Evolutionary conservation across 2,888 invertebrate genomes (phyloP).

Genomic region (Electrophaes corylata): DNA sequence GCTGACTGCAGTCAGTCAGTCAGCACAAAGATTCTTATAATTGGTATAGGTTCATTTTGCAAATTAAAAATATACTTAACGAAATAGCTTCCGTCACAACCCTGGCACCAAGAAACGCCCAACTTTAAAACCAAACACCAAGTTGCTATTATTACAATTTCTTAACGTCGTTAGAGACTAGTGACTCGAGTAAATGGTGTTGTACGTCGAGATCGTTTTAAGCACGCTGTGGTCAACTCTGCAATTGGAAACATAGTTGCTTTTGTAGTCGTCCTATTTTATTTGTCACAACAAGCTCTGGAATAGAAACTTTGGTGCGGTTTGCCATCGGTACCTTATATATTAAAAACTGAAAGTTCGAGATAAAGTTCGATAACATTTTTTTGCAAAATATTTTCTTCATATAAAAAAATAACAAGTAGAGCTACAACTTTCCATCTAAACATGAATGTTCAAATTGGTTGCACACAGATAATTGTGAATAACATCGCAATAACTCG

Average conservation of each 20-base stretch:
- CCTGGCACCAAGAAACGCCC: slow-evolving; percentile 30
- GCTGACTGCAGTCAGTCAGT: too few relatives aligned
- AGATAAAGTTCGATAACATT: too few relatives aligned
- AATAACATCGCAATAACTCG: too few relatives aligned
- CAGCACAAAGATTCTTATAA: too few relatives aligned
- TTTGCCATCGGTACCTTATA: not conserved
- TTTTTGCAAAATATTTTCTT: too few relatives aligned
- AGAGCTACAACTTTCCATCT: too few relatives aligned
- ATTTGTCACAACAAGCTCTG: not conserved
- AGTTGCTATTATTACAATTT: slow-evolving; percentile 53
- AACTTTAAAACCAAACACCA: slow-evolving; percentile 14
- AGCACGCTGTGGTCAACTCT: slow-evolving; percentile 23
- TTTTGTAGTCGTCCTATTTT: slow-evolving; percentile 1
- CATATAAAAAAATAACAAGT: too few relatives aligned
- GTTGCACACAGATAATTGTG: too few relatives aligned
- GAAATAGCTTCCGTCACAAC: slow-evolving; percentile 6
- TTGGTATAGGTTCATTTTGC: too few relatives aligned
- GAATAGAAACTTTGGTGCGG: not conserved
- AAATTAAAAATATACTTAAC: too few relatives aligned
- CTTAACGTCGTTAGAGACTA: slow-evolving; percentile 54
- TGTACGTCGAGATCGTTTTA: slow-evolving; percentile 38
- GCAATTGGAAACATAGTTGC: slow-evolving; percentile 13
- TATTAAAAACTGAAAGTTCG: not conserved
- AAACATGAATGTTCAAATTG: too few relatives aligned
- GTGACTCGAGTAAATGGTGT: slow-evolving; percentile 43